These are phyloP conservation scores for Mormoops blainvillei DNA, from an alignment of 2,113 vertebrate genomes.

Conservation along the genomic window DNA sequence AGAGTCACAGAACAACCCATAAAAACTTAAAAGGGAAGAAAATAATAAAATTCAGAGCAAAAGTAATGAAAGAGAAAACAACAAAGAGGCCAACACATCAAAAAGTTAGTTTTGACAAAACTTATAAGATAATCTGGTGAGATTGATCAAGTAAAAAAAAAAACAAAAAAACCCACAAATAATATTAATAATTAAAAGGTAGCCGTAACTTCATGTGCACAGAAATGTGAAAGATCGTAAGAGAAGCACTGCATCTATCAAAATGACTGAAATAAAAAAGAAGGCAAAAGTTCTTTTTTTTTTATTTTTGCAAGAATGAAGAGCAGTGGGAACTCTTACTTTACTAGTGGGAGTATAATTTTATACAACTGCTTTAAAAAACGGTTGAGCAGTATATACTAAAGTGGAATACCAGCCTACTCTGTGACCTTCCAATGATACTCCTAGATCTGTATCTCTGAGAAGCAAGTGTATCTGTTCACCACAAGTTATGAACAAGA, in stretches of 20 bases:
- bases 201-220: neutral
- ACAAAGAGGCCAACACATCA: neutral
- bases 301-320: neutral
- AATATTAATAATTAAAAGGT: neutral
- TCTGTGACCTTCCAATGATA: neutral
- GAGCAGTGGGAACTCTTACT: neutral
- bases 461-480: neutral
- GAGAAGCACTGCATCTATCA: neutral
- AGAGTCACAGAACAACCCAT: neutral
- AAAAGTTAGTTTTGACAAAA: neutral
- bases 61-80: neutral
- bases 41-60: neutral
- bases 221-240: neutral
- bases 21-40: neutral
- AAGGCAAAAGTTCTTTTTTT: neutral
- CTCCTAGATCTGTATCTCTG: neutral
- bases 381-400: neutral
- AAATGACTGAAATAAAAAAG: neutral
- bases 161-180: neutral
- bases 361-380: neutral
- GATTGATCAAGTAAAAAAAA: neutral
- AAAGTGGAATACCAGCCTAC: neutral
- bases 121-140: neutral
- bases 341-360: neutral
- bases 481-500: neutral